A percentile compares a stretch with the other conserved stretches of the same genome.
Evolutionary conservation across 2,113 vertebrate species (phyloP).

Genomic region (Cyrtonyx montezumae): DNA sequence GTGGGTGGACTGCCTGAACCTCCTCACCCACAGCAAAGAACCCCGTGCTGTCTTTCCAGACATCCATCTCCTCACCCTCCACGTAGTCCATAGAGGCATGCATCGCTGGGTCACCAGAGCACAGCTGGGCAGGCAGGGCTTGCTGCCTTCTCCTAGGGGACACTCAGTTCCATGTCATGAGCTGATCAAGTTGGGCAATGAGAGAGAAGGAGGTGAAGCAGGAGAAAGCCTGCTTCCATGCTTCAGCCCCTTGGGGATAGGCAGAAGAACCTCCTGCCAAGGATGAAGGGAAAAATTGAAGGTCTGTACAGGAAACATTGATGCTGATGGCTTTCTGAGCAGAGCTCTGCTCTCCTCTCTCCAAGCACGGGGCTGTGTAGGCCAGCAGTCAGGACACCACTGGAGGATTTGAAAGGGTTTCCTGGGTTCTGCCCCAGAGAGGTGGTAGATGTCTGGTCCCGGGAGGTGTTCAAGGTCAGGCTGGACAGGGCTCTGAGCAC

Average conservation of each 20-base stretch:
- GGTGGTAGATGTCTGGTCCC: too few species aligned
- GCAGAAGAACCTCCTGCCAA: neutral
- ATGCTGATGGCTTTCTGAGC: neutral
- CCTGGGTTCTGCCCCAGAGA: neutral
- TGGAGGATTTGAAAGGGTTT: neutral
- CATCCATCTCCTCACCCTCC: neutral
- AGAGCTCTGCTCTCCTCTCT: neutral
- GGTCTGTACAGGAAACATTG: neutral
- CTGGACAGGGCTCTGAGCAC: too few species aligned
- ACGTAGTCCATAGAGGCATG: neutral
- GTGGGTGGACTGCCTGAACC: neutral
- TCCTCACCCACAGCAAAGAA: neutral
- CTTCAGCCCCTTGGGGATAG: neutral
- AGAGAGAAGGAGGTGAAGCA: neutral
- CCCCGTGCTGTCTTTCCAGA: neutral
- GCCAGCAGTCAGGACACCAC: neutral
- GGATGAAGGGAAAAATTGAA: neutral
- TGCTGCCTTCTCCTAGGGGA: conserved; percentile 5
- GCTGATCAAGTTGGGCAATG: neutral
- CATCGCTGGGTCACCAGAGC: neutral
- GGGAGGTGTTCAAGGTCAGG: too few species aligned
- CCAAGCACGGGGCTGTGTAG: fast-evolving
- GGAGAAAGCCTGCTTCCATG: neutral
- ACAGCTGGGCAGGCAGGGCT: neutral
- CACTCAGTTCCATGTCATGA: conserved; percentile 12